phyloP scores from a whole-genome alignment of 2,888 invertebrate genomes.

The Prenolepis imparis region DNA sequence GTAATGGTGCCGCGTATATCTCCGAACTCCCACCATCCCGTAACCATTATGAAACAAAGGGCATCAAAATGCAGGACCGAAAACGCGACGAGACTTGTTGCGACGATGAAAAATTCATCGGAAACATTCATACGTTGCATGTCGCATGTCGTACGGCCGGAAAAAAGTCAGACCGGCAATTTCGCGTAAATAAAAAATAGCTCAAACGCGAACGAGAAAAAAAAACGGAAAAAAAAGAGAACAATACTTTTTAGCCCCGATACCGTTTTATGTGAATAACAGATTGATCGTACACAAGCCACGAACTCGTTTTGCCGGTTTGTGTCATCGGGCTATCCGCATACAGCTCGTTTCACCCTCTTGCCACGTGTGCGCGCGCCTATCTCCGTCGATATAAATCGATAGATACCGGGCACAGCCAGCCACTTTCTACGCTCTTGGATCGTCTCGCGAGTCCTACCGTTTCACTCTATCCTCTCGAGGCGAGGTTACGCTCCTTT shows the following conservation, averaged over 20 bases:
- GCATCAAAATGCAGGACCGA: conserved; percentile 25
- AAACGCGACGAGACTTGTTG: conserved; percentile 39
- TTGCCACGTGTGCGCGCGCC: neutral
- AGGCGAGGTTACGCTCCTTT: conserved; percentile 7
- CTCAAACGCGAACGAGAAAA: conserved; percentile 27
- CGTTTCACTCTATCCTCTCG: conserved; percentile 8
- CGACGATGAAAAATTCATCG: conserved; percentile 47
- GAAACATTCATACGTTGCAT: conserved; percentile 35
- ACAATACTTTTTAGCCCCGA: conserved; percentile 5
- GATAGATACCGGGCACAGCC: conserved; percentile 2
- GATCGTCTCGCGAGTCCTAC: neutral
- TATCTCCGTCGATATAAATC: conserved; percentile 4
- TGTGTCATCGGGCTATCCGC: neutral
- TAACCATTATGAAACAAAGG: conserved; percentile 39
- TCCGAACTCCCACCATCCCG: neutral
- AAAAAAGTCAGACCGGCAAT: conserved; percentile 31
- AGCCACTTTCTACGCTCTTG: conserved; percentile 40
- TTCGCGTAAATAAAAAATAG: conserved; percentile 36
- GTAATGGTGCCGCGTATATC: neutral
- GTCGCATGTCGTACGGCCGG: neutral
- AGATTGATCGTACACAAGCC: conserved; percentile 16
- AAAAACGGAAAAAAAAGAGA: conserved; percentile 1
- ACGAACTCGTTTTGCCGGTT: conserved; percentile 22
- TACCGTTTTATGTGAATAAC: conserved; percentile 26
- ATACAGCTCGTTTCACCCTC: neutral